These are phyloP conservation scores for Perdita meconis DNA, from an alignment of 2,888 invertebrate genomes.

Conservation along the genomic window DNA sequence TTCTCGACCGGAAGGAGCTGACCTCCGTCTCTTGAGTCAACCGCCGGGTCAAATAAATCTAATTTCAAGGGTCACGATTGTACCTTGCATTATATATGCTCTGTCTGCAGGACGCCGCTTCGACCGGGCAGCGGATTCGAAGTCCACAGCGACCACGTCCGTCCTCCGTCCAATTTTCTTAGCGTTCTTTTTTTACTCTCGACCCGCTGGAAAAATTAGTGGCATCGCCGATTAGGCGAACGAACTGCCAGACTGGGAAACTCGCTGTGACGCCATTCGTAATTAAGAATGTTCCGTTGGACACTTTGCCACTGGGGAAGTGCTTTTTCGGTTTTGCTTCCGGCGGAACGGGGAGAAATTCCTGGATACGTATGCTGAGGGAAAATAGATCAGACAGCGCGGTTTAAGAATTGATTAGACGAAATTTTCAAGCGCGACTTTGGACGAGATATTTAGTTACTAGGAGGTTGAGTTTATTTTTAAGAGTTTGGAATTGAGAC, in stretches of 20 bases:
- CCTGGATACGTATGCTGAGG: too few species aligned
- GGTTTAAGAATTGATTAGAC: too few species aligned
- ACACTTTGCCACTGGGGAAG: background rate
- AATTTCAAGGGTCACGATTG: constrained; percentile 76
- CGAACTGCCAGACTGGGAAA: constrained; percentile 6
- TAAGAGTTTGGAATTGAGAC: too few species aligned
- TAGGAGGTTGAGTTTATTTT: too few species aligned
- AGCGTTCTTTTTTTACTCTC: background rate
- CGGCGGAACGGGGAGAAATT: too few species aligned
- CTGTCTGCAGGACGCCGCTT: constrained; percentile 62
- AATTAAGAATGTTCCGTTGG: background rate
- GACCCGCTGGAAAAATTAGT: constrained; percentile 25
- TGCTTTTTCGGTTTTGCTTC: background rate
- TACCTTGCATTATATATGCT: constrained; percentile 77
- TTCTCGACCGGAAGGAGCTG: constrained; percentile 56
- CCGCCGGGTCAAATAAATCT: constrained; percentile 70
- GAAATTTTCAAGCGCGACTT: too few species aligned
- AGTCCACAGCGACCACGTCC: constrained; percentile 25
- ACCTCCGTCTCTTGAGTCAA: constrained; percentile 69
- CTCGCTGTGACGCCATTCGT: constrained; percentile 7
- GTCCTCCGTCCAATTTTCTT: constrained; percentile 36
- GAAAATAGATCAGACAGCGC: too few species aligned
- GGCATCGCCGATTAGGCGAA: background rate
- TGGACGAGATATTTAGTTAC: too few species aligned
- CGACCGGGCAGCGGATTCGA: constrained; percentile 46